Percentiles rank a stretch among this genome's conserved stretches.
These are phyloP conservation scores for Hemicrepidius hirtus DNA, from an alignment of 2,888 invertebrate genomes.

Conservation along the genomic window DNA sequence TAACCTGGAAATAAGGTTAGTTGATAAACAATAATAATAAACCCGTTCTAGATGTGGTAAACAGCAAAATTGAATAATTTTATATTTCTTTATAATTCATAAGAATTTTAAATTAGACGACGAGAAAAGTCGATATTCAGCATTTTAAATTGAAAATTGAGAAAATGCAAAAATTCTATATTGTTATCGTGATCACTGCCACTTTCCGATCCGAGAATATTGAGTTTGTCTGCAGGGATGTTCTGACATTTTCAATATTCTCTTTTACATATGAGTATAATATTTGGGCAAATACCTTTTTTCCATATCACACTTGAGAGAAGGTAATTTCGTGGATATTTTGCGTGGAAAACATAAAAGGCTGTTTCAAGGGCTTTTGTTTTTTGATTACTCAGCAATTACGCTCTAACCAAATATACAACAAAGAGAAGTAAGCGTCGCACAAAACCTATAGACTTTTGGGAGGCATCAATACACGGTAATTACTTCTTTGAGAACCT, in stretches of 20 bases:
- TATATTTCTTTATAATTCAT: background rate
- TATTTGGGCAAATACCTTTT: constrained; percentile 14
- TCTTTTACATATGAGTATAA: constrained; percentile 13
- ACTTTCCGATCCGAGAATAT: constrained; percentile 16
- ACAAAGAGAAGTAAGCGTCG: constrained; percentile 19
- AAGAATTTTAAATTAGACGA: background rate
- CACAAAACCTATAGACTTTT: constrained; percentile 24
- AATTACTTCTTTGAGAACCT: constrained; percentile 43
- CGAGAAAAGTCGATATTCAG: background rate
- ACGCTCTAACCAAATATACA: constrained; percentile 24
- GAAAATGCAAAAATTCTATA: constrained; percentile 21
- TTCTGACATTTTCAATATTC: constrained; percentile 36
- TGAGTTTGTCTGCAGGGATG: constrained; percentile 25
- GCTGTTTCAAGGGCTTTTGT: background rate
- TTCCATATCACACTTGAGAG: constrained; percentile 11
- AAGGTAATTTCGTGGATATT: constrained; percentile 21
- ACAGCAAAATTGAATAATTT: background rate
- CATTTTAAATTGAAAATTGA: constrained; percentile 23
- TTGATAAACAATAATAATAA: too few species aligned
- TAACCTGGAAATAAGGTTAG: too few species aligned
- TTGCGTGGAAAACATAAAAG: constrained; percentile 13
- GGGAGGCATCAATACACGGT: constrained; percentile 35
- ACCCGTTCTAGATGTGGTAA: background rate
- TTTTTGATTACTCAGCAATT: constrained; percentile 35
- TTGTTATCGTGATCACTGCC: constrained; percentile 22